A percentile compares a stretch with the other conserved stretches of the same genome.
phyloP scores from a whole-genome alignment of 2,888 invertebrate genomes.

The Microdon myrmicae region DNA sequence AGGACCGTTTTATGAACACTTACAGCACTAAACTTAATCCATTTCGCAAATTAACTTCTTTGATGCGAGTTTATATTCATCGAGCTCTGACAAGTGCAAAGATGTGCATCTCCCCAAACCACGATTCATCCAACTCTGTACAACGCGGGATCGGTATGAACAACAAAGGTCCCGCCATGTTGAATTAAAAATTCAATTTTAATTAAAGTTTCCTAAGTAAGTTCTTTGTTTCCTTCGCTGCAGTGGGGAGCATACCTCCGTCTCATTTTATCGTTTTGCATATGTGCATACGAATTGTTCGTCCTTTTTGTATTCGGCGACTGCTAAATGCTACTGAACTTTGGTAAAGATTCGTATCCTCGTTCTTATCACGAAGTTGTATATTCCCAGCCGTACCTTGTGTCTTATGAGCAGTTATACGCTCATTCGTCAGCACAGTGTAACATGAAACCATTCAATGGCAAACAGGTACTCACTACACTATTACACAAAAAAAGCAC shows the following conservation, averaged over 20 bases:
- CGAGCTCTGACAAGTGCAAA: constrained; percentile 6
- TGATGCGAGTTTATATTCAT: constrained; percentile 42
- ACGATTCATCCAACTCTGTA: too few relatives aligned
- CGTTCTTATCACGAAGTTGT: too few relatives aligned
- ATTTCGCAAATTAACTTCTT: constrained; percentile 47
- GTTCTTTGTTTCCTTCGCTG: constrained; percentile 32
- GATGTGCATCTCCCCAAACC: too few relatives aligned
- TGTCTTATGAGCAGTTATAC: too few relatives aligned
- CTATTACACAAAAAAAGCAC: constrained; percentile 37
- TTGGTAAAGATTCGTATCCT: too few relatives aligned
- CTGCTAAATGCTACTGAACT: too few relatives aligned
- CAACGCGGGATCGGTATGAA: too few relatives aligned
- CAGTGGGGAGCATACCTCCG: constrained; percentile 19
- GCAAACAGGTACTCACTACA: constrained; percentile 49
- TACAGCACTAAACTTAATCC: constrained; percentile 42
- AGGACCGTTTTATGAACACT: too few relatives aligned
- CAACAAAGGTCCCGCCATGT: too few relatives aligned
- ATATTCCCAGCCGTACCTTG: too few relatives aligned
- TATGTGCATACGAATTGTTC: neutral
- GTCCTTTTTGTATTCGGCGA: constrained; percentile 7
- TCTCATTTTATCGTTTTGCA: constrained; percentile 25
- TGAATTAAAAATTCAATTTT: constrained; percentile 52
- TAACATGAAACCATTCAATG: constrained; percentile 46
- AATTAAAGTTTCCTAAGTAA: constrained; percentile 51
- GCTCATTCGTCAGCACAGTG: constrained; percentile 19